Conservation (phyloP, 92 coral and sea anemone species). For the Zoanthus gigantus region DNA sequence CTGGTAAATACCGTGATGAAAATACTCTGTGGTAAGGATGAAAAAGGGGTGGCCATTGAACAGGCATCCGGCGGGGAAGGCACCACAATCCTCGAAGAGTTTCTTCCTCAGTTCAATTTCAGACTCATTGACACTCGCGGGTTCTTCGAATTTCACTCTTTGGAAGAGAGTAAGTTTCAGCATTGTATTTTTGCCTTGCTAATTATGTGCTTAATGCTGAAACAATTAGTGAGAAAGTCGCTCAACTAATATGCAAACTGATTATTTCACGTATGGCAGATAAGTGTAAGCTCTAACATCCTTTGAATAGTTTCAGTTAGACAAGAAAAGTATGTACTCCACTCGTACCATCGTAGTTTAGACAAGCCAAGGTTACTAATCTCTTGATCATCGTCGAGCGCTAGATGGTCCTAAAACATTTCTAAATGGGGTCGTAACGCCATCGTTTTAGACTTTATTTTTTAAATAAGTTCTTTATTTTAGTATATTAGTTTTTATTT, state of each 20-base stretch:
- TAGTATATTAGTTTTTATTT: no score
- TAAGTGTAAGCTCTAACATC: not conserved
- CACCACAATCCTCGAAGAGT: constrained; percentile 70
- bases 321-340: no score
- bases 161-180: constrained; percentile 68
- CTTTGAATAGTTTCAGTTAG: no score
- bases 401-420: no score
- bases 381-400: no score
- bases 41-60: constrained; percentile 66
- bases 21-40: constrained; percentile 58
- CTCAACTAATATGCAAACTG: not conserved
- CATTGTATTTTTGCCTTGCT: not conserved
- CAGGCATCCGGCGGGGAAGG: constrained; percentile 87
- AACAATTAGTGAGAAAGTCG: not conserved
- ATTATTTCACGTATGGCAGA: not conserved
- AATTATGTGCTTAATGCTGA: not conserved
- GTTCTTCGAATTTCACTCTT: constrained; percentile 62
- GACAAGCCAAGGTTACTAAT: no score
- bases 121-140: constrained; percentile 80
- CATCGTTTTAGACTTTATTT: no score
- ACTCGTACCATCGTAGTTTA: no score
- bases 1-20: constrained; percentile 75
- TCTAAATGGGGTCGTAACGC: no score
- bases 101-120: constrained; percentile 56
- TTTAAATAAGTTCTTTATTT: no score